phyloP scores from a whole-genome alignment of 1,140 invertebrate species.

The Melitaea cinxia region DNA sequence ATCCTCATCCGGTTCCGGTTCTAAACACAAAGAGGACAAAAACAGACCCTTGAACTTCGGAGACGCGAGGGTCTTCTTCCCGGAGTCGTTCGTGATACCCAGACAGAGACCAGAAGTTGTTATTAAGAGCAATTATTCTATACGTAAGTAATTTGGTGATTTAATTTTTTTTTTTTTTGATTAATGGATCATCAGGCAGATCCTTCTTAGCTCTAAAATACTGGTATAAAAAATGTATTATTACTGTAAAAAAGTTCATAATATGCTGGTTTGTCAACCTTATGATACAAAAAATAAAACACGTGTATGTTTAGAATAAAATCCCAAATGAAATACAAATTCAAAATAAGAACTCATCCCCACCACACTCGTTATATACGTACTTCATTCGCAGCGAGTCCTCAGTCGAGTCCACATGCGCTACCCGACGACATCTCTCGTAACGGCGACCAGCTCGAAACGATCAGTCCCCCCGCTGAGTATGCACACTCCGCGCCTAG shows the following conservation, averaged over 20 bases:
- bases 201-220: too few species aligned
- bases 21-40: conserved; percentile 67
- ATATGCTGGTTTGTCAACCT: too few species aligned
- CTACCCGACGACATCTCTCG: conserved; percentile 60
- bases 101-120: conserved; percentile 64
- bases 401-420: conserved; percentile 61
- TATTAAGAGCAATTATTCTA: conserved; percentile 63
- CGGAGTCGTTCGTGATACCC: conserved; percentile 75
- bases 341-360: too few species aligned
- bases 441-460: conserved; percentile 75
- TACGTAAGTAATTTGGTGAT: conserved; percentile 57
- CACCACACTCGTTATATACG: background rate
- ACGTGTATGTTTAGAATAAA: too few species aligned
- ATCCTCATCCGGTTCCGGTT: conserved; percentile 77
- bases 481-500: conserved; percentile 81
- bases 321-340: too few species aligned
- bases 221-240: too few species aligned
- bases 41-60: conserved; percentile 64
- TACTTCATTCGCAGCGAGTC: conserved; percentile 52
- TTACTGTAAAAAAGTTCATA: too few species aligned
- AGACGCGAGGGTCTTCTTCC: conserved; percentile 76
- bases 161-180: background rate
- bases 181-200: too few species aligned
- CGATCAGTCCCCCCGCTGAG: conserved; percentile 85
- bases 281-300: too few species aligned